Base-by-base conservation (phyloP, 1,140 invertebrate genomes). In the Drosophila kurseongensis region DNA sequence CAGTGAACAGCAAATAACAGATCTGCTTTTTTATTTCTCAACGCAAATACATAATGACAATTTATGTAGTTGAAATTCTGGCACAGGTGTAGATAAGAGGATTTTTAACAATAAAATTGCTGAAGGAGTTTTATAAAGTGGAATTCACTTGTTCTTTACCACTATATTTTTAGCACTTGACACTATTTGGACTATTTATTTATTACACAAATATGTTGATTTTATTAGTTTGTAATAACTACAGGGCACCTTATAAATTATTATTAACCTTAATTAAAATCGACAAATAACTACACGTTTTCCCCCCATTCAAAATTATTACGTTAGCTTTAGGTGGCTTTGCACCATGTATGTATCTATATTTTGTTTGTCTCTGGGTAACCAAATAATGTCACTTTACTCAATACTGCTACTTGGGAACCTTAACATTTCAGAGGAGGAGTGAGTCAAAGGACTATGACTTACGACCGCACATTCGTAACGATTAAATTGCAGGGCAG, bases 381-480 rank as follows among this genome's bases (percentile, higher is more conserved):
- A 50, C 63, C 71, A 36, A 60, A 75, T 65, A 76, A 81, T 54
- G 78, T 60, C 57, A 65, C 48, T 60, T 60, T 74, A 63, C 44
- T 65, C 67, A 61, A 63, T 66, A 47, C 23, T 14, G 8, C 45
- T 44, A 29, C 47, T 47, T 9, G 44, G 45, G 47, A 14, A 23
- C 32, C 10, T 38, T 59, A 12, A 4, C 9, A 23, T 12, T 62
- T 14, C 18, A 13, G 9, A 13, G 32, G 18, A 16, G 27, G 13
- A 13, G 9, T 32, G 18, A 13, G 35, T 35, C 57, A 8, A 4
- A 38, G 32, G 47, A 61, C 47, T 41, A 62, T 85, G 62, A 84
- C 57, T 85, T 62, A 85, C 45, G 54, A 75, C 42, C 66, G 50
- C 48, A 85, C 73, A 84, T 84, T 85, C 58, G 66, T 84, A 85